Conservation (phyloP, 1,140 invertebrate species). For the Alviniconcha marisindica region DNA sequence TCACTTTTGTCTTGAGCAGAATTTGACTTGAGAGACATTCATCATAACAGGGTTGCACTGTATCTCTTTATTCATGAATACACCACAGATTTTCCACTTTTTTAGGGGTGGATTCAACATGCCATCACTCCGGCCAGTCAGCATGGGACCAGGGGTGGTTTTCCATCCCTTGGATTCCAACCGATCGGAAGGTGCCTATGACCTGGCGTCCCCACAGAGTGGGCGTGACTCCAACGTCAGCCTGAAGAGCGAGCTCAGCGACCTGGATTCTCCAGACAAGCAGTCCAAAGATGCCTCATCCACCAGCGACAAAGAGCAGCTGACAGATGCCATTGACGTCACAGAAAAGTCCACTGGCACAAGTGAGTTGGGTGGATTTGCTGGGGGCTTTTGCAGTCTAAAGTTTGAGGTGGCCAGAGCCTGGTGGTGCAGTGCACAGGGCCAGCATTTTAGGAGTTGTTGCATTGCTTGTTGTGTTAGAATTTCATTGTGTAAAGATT, state of each 20-base stretch:
- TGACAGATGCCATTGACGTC: conserved; percentile 77
- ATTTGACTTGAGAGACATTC: too few relatives aligned
- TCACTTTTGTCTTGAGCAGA: too few relatives aligned
- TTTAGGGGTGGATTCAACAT: conserved; percentile 64
- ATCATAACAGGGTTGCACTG: too few relatives aligned
- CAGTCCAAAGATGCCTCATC: conserved; percentile 46
- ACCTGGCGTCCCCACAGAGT: conserved; percentile 69
- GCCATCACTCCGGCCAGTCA: conserved; percentile 66
- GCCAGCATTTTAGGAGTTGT: background rate
- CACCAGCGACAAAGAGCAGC: conserved; percentile 79
- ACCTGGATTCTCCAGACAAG: conserved; percentile 65
- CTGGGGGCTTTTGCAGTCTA: background rate
- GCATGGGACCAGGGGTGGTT: conserved; percentile 85
- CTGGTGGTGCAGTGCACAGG: too few relatives aligned
- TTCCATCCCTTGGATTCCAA: conserved; percentile 47
- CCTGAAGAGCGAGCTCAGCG: conserved; percentile 78
- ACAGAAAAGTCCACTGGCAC: conserved; percentile 75
- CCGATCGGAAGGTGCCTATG: conserved; percentile 64
- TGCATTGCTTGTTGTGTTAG: background rate
- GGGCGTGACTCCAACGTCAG: conserved; percentile 77
- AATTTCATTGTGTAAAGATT: too few relatives aligned
- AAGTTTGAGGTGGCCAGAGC: too few relatives aligned
- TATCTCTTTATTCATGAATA: too few relatives aligned
- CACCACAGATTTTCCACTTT: too few relatives aligned
- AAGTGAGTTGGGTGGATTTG: conserved; percentile 67